These are phyloP conservation scores for Drosophila bifasciata DNA, from an alignment of 1,140 invertebrate species.

Conservation along the genomic window DNA sequence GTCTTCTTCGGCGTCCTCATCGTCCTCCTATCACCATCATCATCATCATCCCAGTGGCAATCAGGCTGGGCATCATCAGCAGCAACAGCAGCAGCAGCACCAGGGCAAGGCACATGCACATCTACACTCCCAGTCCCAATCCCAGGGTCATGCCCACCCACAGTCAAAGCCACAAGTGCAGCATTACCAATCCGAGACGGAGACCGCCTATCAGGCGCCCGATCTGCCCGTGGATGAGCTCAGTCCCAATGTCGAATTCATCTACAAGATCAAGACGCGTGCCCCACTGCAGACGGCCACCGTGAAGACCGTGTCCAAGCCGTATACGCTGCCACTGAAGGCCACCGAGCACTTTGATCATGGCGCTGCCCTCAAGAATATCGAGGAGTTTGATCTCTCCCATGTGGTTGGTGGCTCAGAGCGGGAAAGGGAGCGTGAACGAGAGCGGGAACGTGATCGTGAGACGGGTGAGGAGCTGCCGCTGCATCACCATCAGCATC, in stretches of 20 bases:
- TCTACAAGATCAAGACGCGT: slow-evolving; percentile 81
- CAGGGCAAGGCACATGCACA: not conserved
- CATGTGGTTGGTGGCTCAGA: slow-evolving; percentile 69
- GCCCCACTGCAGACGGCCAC: slow-evolving; percentile 78
- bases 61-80: slow-evolving; percentile 21
- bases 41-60: slow-evolving; percentile 8
- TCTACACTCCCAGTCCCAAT: no score
- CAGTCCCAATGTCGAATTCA: slow-evolving; percentile 76
- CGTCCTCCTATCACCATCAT: not conserved
- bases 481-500: not conserved
- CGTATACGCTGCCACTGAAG: slow-evolving; percentile 70
- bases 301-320: slow-evolving; percentile 78
- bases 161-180: slow-evolving; percentile 44
- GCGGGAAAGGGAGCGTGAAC: slow-evolving; percentile 22
- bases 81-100: slow-evolving; percentile 30
- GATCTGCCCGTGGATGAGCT: slow-evolving; percentile 60
- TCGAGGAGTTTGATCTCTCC: slow-evolving; percentile 79
- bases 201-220: slow-evolving; percentile 68
- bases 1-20: not conserved
- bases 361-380: slow-evolving; percentile 71
- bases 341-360: slow-evolving; percentile 75
- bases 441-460: slow-evolving; percentile 15
- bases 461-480: slow-evolving; percentile 21
- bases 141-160: no score
- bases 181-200: slow-evolving; percentile 69